phyloP scores from a whole-genome alignment of 30 jellyfish, hydroid and myxozoan genomes.

The Clytia hemisphaerica region DNA sequence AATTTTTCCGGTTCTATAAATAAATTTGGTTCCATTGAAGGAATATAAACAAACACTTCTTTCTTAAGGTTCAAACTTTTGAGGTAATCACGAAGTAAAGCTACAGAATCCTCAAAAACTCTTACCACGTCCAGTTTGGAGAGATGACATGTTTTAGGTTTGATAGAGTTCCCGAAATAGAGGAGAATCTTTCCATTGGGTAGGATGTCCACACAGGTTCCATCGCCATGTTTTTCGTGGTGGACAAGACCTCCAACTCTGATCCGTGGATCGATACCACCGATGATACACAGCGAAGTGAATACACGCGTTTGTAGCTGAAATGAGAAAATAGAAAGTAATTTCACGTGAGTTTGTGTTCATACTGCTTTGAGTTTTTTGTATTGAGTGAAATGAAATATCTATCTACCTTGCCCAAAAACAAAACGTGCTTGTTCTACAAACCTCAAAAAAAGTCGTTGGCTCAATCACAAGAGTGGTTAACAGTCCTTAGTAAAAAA shows the following conservation, averaged over 20 bases:
- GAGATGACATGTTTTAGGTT: slow-evolving; percentile 7
- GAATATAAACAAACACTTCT: neutral
- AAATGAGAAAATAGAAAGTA: no score
- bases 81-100: neutral
- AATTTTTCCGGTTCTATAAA: neutral
- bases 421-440: no score
- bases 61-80: neutral
- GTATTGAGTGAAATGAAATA: no score
- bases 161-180: slow-evolving; percentile 28
- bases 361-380: no score
- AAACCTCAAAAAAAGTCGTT: no score
- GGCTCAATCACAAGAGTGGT: no score
- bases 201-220: slow-evolving; percentile 41
- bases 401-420: no score
- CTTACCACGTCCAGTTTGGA: slow-evolving; percentile 5
- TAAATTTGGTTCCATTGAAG: no score
- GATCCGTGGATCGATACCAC: slow-evolving; percentile 64
- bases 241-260: slow-evolving; percentile 61
- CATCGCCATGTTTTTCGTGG: slow-evolving; percentile 48
- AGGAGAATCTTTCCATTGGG: slow-evolving; percentile 55
- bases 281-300: slow-evolving; percentile 29
- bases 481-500: no score
- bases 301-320: slow-evolving; percentile 3
- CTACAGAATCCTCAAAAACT: no score
- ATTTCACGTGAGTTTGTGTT: no score